Evolutionary conservation across 2,113 vertebrate species (phyloP), one percentile per base, ranked within the genome.

Genomic region (Leuciscus idus): DNA sequence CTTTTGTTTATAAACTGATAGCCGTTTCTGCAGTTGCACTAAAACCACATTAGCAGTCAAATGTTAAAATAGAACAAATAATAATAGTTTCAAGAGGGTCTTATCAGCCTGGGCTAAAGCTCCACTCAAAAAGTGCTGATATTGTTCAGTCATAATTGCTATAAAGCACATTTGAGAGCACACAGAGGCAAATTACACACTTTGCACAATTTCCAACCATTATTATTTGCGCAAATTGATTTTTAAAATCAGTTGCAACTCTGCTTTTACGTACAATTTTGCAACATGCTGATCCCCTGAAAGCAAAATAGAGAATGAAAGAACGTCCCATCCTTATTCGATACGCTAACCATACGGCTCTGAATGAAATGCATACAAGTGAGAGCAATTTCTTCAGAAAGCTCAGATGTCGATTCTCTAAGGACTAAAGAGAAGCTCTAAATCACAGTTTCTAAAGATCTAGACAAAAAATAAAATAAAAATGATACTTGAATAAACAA

Each of bases 381-480:
- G 78, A 70, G 43, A 50, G 48, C 43, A 0, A 75, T 83, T 83
- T 61, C 52, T 81, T 78, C n/a, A 55, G 30, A 72, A 21, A 59
- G 73, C 75, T 23, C 80, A 70, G 30, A 78, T 70, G 64, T 77
- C 28, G 77, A 43, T 72, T 77, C 9, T 17, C 39, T 30, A 17
- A 62, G 28, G 21, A 61, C 7, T 57, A 89, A 85, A 88, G 87
- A 57, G 73, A 90, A 86, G 55, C 64, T 89, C 77, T 46, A 61
- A 72, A 82, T 85, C 39, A 57, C 50, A 3, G 21, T 55, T 50
- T 81, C 78, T 48, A 43, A 82, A 82, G 80, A 82, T 52, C 10
- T 13, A 70, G 62, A 70, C 62, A 52, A 66, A 81, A 64, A 57
- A 21, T 2, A 0, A 52, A 52, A 50, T 43, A 81, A 28, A 48